phyloP scores from a whole-genome alignment of 2,797 vertebrate genomes.

The Cynodonichthys magdalenae region DNA sequence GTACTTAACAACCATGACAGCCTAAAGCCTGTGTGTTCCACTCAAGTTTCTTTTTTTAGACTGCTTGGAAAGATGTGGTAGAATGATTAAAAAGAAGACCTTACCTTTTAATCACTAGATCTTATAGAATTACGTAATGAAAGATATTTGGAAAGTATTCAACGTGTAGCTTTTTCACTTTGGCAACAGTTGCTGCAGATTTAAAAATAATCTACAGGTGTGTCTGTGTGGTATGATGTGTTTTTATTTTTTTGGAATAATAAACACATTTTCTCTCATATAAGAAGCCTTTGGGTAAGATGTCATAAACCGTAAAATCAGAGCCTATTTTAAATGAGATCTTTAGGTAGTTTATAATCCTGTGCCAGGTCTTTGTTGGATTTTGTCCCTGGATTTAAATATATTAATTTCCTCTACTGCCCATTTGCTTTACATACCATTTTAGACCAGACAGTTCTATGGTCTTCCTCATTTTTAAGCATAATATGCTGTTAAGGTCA shows the following conservation, averaged over 20 bases:
- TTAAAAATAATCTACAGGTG: background rate
- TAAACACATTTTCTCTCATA: background rate
- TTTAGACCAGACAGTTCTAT: too few species aligned
- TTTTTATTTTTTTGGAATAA: background rate
- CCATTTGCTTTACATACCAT: too few species aligned
- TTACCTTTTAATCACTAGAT: constrained; percentile 40
- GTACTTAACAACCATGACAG: constrained; percentile 50
- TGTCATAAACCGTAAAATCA: constrained; percentile 18
- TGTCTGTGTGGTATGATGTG: constrained; percentile 13
- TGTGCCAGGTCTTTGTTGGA: too few species aligned
- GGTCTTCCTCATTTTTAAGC: too few species aligned
- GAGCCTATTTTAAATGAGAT: constrained; percentile 4
- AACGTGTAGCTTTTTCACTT: constrained; percentile 31
- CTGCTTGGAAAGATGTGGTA: constrained; percentile 10
- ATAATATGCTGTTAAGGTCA: too few species aligned
- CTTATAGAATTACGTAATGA: constrained; percentile 26
- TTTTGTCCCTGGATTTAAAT: too few species aligned
- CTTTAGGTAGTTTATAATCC: too few species aligned
- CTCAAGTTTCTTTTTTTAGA: constrained; percentile 21
- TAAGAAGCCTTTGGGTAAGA: background rate
- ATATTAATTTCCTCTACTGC: too few species aligned
- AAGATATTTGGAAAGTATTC: constrained; percentile 37
- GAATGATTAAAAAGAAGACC: background rate
- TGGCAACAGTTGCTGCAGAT: constrained; percentile 21
- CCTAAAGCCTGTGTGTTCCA: constrained; percentile 43